Conservation (phyloP, 2,888 invertebrate species). For the Drosophila mimetica region DNA sequence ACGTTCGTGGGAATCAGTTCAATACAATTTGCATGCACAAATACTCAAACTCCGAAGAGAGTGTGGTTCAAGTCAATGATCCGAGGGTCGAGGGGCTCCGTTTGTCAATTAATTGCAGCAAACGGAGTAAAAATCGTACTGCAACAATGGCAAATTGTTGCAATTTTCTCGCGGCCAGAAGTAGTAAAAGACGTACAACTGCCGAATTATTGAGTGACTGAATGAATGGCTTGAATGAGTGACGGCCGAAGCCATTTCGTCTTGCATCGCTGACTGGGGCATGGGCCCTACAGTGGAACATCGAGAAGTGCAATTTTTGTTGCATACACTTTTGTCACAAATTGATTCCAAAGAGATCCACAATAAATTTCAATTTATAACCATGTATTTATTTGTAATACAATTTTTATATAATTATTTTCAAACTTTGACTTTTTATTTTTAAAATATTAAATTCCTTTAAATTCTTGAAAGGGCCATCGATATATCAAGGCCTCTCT, state of each 20-base stretch:
- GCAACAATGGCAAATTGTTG: conserved; percentile 69
- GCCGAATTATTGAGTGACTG: conserved; percentile 76
- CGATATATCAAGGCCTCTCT: not conserved
- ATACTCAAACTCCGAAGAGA: conserved; percentile 40
- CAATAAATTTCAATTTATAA: too few species aligned
- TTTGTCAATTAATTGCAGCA: conserved; percentile 76
- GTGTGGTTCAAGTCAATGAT: conserved; percentile 44
- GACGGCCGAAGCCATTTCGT: conserved; percentile 58
- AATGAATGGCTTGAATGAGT: conserved; percentile 41
- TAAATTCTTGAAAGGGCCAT: not conserved
- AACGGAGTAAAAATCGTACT: conserved; percentile 55
- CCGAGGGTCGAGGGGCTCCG: conserved; percentile 44
- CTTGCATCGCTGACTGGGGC: conserved; percentile 71
- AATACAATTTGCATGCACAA: conserved; percentile 74
- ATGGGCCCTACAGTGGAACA: conserved; percentile 27
- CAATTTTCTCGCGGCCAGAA: conserved; percentile 75
- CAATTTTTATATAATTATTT: too few species aligned
- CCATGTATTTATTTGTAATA: too few species aligned
- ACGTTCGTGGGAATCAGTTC: conserved; percentile 78
- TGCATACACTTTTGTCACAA: too few species aligned
- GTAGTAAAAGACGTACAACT: conserved; percentile 59
- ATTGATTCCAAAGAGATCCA: too few species aligned
- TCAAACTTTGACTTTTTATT: too few species aligned
- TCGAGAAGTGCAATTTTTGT: not conserved
- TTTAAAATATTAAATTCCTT: too few species aligned